Evolutionary conservation across 2,113 vertebrate species (phyloP), one percentile per base, ranked within the genome.

Genomic region (Phainopepla nitens): DNA sequence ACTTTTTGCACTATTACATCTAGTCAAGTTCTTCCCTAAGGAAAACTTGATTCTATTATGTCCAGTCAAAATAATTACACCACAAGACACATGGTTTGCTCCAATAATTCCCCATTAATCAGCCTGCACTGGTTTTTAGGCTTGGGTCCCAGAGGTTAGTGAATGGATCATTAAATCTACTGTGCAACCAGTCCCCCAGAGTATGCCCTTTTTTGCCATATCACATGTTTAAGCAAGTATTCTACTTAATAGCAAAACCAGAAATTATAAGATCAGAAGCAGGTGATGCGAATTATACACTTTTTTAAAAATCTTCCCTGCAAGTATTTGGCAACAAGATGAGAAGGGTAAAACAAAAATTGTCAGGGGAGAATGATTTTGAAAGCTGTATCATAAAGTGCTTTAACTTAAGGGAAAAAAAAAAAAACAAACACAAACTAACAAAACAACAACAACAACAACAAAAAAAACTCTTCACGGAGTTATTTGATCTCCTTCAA

Each of bases 41-140:
- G 96, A 96, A 96, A 97, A 94, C 15, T 28, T 90, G 80, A 94
- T 96, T 96, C 78, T 96, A 72, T 96, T 94, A 95, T 2, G 13
- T 95, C 91, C 75, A 25, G 78, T 89, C 90, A 96, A 94, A 95
- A 94, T 94, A 96, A 89, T 70, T 86, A 92, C 47, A 84, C 65
- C 90, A 49, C 53, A 84, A 73, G 85, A 96, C 77, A 93, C 79
- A 76, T 17, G 56, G 92, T 96, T 96, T 96, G 47, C 83, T 96
- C 93, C 92, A 97, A 65, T 96, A 97, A 97, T 95, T 95, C 78
- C 78, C 56, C 93, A 94, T 98, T 97, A 97, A 96, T 96, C 93
- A 89, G 54, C 73, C 88, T 92, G 60, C 58, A 71, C 20, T 93
- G 77, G 78, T 96, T 97, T 97, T 97, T 86, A 41, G 80, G 91